Evolutionary conservation across 2,888 invertebrate genomes (phyloP).

Genomic region (Nomada ruficornis): DNA sequence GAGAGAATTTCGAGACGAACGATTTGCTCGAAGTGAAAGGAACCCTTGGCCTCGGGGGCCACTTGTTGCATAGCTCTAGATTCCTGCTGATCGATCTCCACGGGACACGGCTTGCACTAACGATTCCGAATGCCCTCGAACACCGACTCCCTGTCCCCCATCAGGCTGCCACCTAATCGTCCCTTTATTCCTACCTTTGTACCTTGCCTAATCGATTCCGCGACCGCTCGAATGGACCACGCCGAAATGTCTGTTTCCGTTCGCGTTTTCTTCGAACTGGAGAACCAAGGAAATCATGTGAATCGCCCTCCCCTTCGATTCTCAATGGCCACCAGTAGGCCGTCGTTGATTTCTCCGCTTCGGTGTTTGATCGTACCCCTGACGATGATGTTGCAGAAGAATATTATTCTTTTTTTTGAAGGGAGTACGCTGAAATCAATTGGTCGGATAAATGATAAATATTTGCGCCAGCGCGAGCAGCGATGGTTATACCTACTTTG

Average conservation of each 20-base stretch:
- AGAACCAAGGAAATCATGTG: constrained; percentile 41
- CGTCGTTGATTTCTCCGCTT: neutral
- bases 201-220: constrained; percentile 71
- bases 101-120: constrained; percentile 77
- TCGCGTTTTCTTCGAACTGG: constrained; percentile 30
- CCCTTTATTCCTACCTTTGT: constrained; percentile 77
- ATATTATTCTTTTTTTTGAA: too few species aligned
- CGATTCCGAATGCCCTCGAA: constrained; percentile 78
- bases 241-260: constrained; percentile 46
- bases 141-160: constrained; percentile 74
- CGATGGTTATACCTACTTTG: too few species aligned
- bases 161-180: constrained; percentile 75
- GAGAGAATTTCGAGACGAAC: constrained; percentile 66
- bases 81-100: constrained; percentile 78
- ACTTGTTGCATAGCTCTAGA: constrained; percentile 81
- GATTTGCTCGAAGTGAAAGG: constrained; percentile 75
- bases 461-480: too few species aligned
- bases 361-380: neutral
- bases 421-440: too few species aligned
- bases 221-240: constrained; percentile 54
- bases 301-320: constrained; percentile 40
- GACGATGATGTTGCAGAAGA: neutral
- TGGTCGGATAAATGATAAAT: too few species aligned
- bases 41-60: constrained; percentile 78
- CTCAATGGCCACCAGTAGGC: constrained; percentile 21